Conservation (phyloP, 2,888 invertebrate genomes). For the Cyaniris semiargus region DNA sequence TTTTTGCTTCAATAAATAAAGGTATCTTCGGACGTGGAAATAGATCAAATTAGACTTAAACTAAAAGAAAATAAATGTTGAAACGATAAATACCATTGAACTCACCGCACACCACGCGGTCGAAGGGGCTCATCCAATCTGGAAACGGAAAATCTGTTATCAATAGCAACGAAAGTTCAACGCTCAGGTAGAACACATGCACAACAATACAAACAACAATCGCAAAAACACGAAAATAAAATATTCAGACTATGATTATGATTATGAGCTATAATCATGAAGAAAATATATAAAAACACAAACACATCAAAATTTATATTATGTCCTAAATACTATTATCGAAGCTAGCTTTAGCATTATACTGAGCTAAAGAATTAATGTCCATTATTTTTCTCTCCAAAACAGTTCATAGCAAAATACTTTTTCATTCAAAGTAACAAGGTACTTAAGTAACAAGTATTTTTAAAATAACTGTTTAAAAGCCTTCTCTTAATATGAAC, state of each 20-base stretch:
- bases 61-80: slow-evolving; percentile 80
- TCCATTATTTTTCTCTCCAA: neutral
- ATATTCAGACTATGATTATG: slow-evolving; percentile 44
- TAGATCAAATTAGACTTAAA: slow-evolving; percentile 62
- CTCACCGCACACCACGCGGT: slow-evolving; percentile 97
- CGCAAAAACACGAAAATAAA: slow-evolving; percentile 36
- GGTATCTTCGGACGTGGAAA: neutral
- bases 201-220: slow-evolving; percentile 45
- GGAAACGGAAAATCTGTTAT: slow-evolving; percentile 84
- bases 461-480: too few species aligned
- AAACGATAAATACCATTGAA: slow-evolving; percentile 90
- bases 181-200: slow-evolving; percentile 66
- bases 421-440: too few species aligned
- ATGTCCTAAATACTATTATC: too few species aligned
- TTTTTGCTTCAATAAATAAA: neutral
- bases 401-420: neutral
- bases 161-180: slow-evolving; percentile 79
- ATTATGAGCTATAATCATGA: slow-evolving; percentile 41
- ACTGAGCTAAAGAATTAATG: too few species aligned
- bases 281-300: too few species aligned
- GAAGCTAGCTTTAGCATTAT: too few species aligned
- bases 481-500: too few species aligned
- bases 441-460: too few species aligned
- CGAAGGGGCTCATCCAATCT: slow-evolving; percentile 98
- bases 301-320: too few species aligned